Evolutionary conservation across 1,140 invertebrate species (phyloP).

Genomic region (Achroia grisella): DNA sequence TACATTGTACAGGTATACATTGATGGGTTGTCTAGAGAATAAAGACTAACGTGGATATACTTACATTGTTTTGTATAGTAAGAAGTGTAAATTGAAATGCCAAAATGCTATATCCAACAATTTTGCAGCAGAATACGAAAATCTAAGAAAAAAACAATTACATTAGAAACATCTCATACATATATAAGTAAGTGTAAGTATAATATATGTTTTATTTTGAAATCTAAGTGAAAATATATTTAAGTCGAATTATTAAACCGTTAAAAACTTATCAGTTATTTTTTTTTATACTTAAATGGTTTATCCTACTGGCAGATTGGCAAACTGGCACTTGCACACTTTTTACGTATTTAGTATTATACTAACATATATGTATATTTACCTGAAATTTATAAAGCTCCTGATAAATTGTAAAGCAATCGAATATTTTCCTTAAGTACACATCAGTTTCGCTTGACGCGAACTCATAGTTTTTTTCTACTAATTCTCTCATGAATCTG

Average conservation of each 20-base stretch:
- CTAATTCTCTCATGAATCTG: too few relatives aligned
- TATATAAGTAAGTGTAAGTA: too few relatives aligned
- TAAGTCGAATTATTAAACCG: too few relatives aligned
- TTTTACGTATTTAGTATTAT: too few relatives aligned
- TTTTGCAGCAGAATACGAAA: slow-evolving; percentile 15
- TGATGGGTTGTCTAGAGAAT: neutral
- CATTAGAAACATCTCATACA: neutral
- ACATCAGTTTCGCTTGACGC: neutral
- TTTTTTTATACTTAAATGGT: too few relatives aligned
- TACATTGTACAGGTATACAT: too few relatives aligned
- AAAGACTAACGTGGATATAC: neutral
- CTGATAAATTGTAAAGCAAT: neutral
- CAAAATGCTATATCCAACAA: slow-evolving; percentile 11
- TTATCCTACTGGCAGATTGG: too few relatives aligned
- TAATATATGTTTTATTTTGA: too few relatives aligned
- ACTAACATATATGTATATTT: neutral
- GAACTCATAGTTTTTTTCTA: neutral
- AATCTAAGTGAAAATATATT: too few relatives aligned
- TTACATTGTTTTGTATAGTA: slow-evolving; percentile 18
- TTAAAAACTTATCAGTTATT: too few relatives aligned
- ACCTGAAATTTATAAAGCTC: neutral
- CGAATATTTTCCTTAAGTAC: too few relatives aligned
- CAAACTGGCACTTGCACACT: too few relatives aligned
- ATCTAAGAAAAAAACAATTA: slow-evolving; percentile 11
- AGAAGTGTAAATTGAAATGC: neutral